Conservation (phyloP, 2,113 vertebrate genomes). For the Albula goreensis region DNA sequence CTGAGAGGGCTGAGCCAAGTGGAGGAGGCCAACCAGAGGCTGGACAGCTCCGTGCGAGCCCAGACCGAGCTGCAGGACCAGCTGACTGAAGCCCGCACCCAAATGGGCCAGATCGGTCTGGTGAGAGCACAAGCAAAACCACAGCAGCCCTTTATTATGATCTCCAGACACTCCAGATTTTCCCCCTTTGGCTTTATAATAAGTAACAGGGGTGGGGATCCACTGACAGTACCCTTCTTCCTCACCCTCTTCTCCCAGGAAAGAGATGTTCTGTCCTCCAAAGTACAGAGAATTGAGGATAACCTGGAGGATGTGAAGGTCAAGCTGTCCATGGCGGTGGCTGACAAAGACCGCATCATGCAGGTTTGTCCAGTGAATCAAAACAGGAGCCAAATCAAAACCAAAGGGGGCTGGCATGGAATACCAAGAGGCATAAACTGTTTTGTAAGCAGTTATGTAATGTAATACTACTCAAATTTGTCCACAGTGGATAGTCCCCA, state of each 20-base stretch:
- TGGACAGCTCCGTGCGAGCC: conserved; percentile 37
- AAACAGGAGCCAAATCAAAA: not conserved
- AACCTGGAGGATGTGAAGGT: conserved; percentile 57
- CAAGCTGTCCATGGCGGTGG: conserved; percentile 48
- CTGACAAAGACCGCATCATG: conserved; percentile 57
- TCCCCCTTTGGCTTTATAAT: not conserved
- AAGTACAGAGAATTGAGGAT: conserved; percentile 62
- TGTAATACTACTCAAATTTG: not conserved
- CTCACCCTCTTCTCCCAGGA: conserved; percentile 55
- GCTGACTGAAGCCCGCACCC: conserved; percentile 60
- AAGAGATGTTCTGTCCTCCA: conserved; percentile 64
- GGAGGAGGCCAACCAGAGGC: conserved; percentile 55
- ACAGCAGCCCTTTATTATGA: not conserved
- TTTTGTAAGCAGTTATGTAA: not conserved
- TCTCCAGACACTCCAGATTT: not conserved
- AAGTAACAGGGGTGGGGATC: not conserved
- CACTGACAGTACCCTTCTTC: conserved; percentile 1
- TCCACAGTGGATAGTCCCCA: too few relatives aligned
- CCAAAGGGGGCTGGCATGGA: not conserved
- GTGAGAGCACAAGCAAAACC: conserved; percentile 48
- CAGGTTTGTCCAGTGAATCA: conserved; percentile 52
- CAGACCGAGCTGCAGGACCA: conserved; percentile 58
- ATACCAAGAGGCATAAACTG: not conserved
- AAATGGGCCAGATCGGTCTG: conserved; percentile 58
- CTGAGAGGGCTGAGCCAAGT: conserved; percentile 50